A percentile compares a stretch with the other conserved stretches of the same genome.
phyloP scores from a whole-genome alignment of 2,113 vertebrate genomes.

The Bufo gargarizans region DNA sequence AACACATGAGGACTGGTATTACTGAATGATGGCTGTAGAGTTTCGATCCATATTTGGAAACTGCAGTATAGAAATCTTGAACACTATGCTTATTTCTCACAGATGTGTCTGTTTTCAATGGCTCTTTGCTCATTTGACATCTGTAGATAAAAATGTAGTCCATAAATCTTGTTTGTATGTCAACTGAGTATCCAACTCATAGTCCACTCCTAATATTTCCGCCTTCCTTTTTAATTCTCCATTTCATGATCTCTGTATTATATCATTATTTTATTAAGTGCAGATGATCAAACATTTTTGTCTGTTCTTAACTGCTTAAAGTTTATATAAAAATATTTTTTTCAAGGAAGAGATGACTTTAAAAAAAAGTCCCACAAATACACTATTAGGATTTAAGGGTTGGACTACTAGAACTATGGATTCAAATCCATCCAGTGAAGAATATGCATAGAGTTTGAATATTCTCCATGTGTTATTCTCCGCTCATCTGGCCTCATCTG shows the following conservation, averaged over 20 bases:
- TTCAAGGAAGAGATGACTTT: background rate
- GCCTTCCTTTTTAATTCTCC: constrained; percentile 24
- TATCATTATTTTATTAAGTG: constrained; percentile 49
- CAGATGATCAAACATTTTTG: constrained; percentile 40
- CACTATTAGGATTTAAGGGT: background rate
- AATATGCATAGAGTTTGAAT: background rate
- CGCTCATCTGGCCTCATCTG: background rate
- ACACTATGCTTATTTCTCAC: constrained; percentile 52
- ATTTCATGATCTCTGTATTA: constrained; percentile 39
- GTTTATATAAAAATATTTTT: background rate
- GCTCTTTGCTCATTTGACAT: constrained; percentile 44
- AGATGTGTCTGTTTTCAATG: constrained; percentile 55
- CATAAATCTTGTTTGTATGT: constrained; percentile 54
- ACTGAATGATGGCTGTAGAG: constrained; percentile 12
- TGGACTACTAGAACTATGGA: background rate
- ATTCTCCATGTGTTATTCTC: background rate
- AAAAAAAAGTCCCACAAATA: background rate
- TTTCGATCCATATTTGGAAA: constrained; percentile 21
- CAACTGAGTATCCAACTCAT: constrained; percentile 42
- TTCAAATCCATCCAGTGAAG: background rate
- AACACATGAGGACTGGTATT: background rate
- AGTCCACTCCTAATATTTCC: constrained; percentile 26
- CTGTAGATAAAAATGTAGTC: constrained; percentile 43
- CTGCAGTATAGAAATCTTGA: constrained; percentile 25
- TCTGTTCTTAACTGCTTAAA: constrained; percentile 6